Base-by-base conservation (phyloP, 2,797 vertebrate genomes). In the Poliocrania exsul region DNA sequence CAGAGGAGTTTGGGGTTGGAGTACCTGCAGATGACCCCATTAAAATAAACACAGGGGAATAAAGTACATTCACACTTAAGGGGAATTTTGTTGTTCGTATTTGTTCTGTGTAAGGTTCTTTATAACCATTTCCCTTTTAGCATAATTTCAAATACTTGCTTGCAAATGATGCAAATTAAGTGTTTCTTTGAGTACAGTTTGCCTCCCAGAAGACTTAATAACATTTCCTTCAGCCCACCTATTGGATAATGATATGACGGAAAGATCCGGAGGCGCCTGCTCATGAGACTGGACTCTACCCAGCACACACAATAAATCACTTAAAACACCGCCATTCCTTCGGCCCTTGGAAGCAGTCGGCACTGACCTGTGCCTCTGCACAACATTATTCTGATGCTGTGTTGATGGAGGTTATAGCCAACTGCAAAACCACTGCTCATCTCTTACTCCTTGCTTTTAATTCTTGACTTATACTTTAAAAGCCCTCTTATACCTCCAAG, bases 131-230 rank as follows among this genome's bases (percentile, higher is more conserved):
- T 91, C 42, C 28, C 28, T 94, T 94, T 88, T 54, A 89, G 61
- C 56, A n/a, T 62, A 35, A 75, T 83, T 83, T 92, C 46, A 92
- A 81, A 90, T 56, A 38, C 46, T 82, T 57, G 25, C 47, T 79
- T 86, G 83, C 56, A 96, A 88, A 80, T 69, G 44, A 88, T 96
- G 67, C 51, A 94, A 93, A 97, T 95, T 44, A 95, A 97, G 64
- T 69, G 44, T 85, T 47, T 73, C 87, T 94, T 93, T 79, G 81
- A 79, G 75, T 87, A 81, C 72, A 95, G 66, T 65, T 88, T 94
- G 61, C 71, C 78, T 90, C 66, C 90, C 87, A 95, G 66, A 91
- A 94, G 64, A 87, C 53, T 91, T 88, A 72, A 88, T 81, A 81
- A 53, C 40, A 51, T 95, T 97, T 96, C 70, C 61, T 92, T 95